Evolutionary conservation across 2,797 vertebrate species (phyloP), one percentile per base, ranked within the genome.

Genomic region (Pempheris klunzingeri): DNA sequence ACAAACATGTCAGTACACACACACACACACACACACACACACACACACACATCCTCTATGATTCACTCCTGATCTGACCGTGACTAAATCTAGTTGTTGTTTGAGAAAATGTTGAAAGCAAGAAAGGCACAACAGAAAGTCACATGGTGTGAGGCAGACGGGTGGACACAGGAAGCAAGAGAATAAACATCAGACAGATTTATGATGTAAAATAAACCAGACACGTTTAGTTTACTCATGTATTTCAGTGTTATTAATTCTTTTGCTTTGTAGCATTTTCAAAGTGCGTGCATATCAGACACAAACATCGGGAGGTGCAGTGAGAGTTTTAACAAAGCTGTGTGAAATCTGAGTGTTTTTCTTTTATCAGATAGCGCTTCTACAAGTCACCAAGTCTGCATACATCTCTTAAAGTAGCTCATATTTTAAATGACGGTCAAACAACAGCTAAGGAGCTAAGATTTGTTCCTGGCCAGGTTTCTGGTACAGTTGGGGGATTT

Each of bases 401-500:
- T 18, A 54, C 15, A 49, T 74, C 55, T 47, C 4, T 22, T 57
- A 3, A 72, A 74, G 65, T 69, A 17, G 22, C 34, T 52, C 34
- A 60, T 73, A 11, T 12, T 78, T 78, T 80, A 17, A 67, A 66
- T 57, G 26, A 46, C 20, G 38, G 26, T 73, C 47, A 55, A 66
- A 77, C 55, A 78, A 49, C 36, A 60, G 57, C 20, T 52, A 39
- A 60, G n/a, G 36, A 54, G 44, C 60, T 10, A 1, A 20, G 68
- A 46, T 53, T 79, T 64, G 47, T 64, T 78, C 50, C 65, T 78
- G 58, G 57, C 64, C 9, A 6, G 3, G 24, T n/a, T 64, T 30
- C 71, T 81, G 65, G 68, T 61, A 57, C 32, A 78, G 70, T 83
- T 54, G 0, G 63, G 54, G 75, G 74, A 85, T 86, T 88, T 64